Percentiles rank a stretch among this genome's conserved stretches.
phyloP scores from a whole-genome alignment of 2,113 vertebrate species.

The Cinclus cinclus region DNA sequence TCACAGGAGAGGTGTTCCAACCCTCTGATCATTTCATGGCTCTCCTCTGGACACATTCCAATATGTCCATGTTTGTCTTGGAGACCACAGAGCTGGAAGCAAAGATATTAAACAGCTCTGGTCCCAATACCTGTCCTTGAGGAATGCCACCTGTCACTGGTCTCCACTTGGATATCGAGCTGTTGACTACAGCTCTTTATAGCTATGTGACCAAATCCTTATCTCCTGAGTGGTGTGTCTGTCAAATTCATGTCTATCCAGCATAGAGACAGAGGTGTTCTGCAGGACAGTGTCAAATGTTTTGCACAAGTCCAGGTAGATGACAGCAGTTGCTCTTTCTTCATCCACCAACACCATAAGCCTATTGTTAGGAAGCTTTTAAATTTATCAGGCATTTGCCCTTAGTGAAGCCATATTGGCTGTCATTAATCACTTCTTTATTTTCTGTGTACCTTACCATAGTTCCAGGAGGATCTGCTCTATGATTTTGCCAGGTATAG shows the following conservation, averaged over 20 bases:
- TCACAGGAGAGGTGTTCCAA: neutral
- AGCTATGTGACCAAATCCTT: neutral
- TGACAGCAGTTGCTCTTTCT: neutral
- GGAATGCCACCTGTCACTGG: neutral
- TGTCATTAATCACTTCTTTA: neutral
- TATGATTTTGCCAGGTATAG: neutral
- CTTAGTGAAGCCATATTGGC: neutral
- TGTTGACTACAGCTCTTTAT: neutral
- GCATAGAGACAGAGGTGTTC: neutral
- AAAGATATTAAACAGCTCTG: neutral
- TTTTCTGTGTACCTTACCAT: neutral
- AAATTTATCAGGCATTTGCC: neutral
- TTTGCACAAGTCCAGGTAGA: neutral
- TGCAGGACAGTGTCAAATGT: neutral
- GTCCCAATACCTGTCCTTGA: neutral
- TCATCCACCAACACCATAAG: neutral
- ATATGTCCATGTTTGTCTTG: neutral
- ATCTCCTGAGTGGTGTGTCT: neutral
- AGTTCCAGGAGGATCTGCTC: neutral
- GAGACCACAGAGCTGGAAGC: neutral
- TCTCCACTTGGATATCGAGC: rapidly evolving
- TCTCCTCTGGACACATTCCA: neutral
- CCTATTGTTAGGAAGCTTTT: neutral
- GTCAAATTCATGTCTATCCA: neutral
- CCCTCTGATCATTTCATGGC: neutral